Base-by-base conservation (phyloP, 2,888 invertebrate species). In the Drosophila diplacantha region DNA sequence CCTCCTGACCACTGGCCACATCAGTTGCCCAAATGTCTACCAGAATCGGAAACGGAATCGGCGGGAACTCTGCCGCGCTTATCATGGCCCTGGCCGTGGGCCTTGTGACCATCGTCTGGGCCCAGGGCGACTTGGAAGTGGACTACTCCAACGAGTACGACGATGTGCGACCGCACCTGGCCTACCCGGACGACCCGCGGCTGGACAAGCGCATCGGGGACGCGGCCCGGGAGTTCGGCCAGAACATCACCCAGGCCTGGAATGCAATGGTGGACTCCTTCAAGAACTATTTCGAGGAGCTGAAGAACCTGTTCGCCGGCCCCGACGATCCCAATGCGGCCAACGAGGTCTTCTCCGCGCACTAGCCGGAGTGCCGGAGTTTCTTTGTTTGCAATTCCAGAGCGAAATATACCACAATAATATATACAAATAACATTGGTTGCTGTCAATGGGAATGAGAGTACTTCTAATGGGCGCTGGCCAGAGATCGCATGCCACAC, bases 141-240 rank as follows among this genome's bases (percentile, higher is more conserved):
- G 76, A 80, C 11, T 79, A 77, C 34, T 75, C 83, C 44, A 79
- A 87, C 53, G 80, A 85, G 44, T 81, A 85, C 22, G 73, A 72
- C 34, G 74, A 79, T 39, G 73, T 84, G 44, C 70, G 84, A 18
- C 83, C 86, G 1, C 62, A 64, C 14, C 29, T 70, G 14, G 35
- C 44, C 16, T 73, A 57, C 3, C 70, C 68, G 5, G 73, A 68
- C 5, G 58, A 56, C 9, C 61, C 74, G n/a, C 41, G 63, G 0
- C 52, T 76, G 31, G 78, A 72, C 22, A 66, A 69, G 26, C 71
- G 70, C 5, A 37, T 81, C 3, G 41, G 68, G 0, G 69, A 73
- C 7, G 70, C 59, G 0, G 75, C 76, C 3, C 59, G 76, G 20
- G 44, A 82, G 46, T 54, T 86, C 8, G 73, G 69, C 0, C 69